A percentile compares a stretch with the other conserved stretches of the same genome.
These are phyloP conservation scores for Labeo rohita DNA, from an alignment of 2,113 vertebrate genomes.

Conservation along the genomic window DNA sequence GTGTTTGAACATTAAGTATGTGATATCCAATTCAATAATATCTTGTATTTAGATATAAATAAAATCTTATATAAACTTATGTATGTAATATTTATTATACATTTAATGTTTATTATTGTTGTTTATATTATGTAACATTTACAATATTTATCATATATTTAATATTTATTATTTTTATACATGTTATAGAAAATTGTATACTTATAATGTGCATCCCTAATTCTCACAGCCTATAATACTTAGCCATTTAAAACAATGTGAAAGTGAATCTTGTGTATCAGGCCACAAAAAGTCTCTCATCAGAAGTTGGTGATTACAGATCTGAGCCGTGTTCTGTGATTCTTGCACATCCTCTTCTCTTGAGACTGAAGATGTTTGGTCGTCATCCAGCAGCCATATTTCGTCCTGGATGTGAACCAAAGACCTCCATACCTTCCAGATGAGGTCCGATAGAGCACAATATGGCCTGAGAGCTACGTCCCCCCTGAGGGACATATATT, in stretches of 20 bases:
- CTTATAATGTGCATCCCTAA: neutral
- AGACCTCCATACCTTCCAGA: constrained; percentile 49
- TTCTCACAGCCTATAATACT: neutral
- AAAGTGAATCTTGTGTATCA: neutral
- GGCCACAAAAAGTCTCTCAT: neutral
- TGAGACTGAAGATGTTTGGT: constrained; percentile 53
- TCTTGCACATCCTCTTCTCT: constrained; percentile 40
- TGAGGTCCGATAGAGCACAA: constrained; percentile 51
- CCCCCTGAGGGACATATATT: constrained; percentile 57
- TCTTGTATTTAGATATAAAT: too few relatives aligned
- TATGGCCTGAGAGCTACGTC: constrained; percentile 54
- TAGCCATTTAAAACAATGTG: neutral
- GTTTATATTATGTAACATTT: too few relatives aligned
- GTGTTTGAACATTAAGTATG: too few relatives aligned
- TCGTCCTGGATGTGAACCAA: constrained; percentile 16
- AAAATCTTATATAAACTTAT: too few relatives aligned
- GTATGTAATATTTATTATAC: too few relatives aligned
- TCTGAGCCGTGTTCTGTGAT: neutral
- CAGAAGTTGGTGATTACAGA: neutral
- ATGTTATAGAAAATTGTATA: too few relatives aligned
- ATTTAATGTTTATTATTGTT: too few relatives aligned
- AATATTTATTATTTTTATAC: too few relatives aligned
- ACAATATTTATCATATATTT: too few relatives aligned
- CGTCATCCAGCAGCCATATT: constrained; percentile 37
- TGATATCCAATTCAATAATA: too few relatives aligned